Evolutionary conservation across 2,113 vertebrate species (phyloP), one percentile per base, ranked within the genome.

Genomic region (Eptesicus fuscus): DNA sequence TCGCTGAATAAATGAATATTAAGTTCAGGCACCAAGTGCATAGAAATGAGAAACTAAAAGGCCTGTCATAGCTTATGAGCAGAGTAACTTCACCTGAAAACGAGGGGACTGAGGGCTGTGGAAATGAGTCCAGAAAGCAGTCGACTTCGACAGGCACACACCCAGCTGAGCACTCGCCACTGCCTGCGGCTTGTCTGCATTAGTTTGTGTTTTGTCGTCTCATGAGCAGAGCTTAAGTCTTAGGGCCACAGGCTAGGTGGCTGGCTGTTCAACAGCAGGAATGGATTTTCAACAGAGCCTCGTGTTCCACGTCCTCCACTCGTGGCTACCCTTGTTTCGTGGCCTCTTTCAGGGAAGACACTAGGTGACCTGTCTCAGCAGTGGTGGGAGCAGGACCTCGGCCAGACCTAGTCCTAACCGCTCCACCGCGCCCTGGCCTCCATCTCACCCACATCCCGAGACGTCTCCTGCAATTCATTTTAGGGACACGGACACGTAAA

Each of bases 111-210:
- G 25, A 47, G 35, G 37, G 35, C 73, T 7, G 9, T 0, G 3
- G 37, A 25, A 7, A 69, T 5, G 10, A 28, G 47, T 1, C 28
- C 0, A 3, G 71, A 3, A 28, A 59, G 49, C 10, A 14, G 7
- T 1, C 14, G 5, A 17, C 17, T 7, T 28, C 2, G 37, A 22
- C 3, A 5, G 44, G 28, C 18, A 8, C 0, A 22, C 2, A 0
- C 56, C 2, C 13, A 32, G 53, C 53, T 7, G 18, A 22, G 79
- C 0, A 0, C 42, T 2, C 49, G 1, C 4, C 6, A 13, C 4
- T 18, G 20, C 47, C 59, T 20, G 59, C 7, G 1, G 63, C 12
- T 14, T 22, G 20, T 61, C 42, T 28, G 18, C 61, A 16, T 13
- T 30, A 3, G 63, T 28, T 70, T 59, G 35, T 9, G 18, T 28